Percentiles rank a stretch among this genome's conserved stretches.
These are phyloP conservation scores for Pentamera pediparva DNA, from an alignment of 53 echinoderm and acorn worm species.

Conservation along the genomic window DNA sequence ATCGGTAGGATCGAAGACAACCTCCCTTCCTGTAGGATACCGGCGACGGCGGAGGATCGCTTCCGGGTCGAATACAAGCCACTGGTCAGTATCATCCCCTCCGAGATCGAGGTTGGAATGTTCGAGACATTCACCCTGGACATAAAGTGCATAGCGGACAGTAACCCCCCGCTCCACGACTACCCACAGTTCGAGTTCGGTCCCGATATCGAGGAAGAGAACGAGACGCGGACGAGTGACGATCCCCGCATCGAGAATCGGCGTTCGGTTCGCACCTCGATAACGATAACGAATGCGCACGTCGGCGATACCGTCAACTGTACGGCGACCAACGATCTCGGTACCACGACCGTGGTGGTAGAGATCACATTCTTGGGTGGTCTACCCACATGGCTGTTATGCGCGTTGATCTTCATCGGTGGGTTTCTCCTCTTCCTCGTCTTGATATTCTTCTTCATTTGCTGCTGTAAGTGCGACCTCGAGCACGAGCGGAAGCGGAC, in stretches of 20 bases:
- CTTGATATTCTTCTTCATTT: not conserved
- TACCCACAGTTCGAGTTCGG: not conserved
- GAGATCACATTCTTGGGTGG: conserved; percentile 19
- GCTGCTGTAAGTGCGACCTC: conserved; percentile 9
- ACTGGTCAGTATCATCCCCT: conserved; percentile 2
- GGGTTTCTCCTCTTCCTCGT: conserved; percentile 35
- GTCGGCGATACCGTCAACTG: conserved; percentile 5
- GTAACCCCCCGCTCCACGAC: not conserved
- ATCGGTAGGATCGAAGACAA: not conserved
- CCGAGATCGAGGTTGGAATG: conserved; percentile 20
- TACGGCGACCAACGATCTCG: conserved; percentile 5
- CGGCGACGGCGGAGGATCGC: not conserved
- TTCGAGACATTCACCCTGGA: not conserved
- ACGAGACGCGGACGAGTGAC: not conserved
- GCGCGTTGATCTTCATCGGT: conserved; percentile 38
- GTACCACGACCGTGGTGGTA: not conserved
- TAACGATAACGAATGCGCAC: not conserved
- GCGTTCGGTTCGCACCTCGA: not conserved
- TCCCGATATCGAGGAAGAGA: not conserved
- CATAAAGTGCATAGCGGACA: conserved; percentile 2
- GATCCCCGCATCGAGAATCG: not conserved
- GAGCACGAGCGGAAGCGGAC: conserved; percentile 2
- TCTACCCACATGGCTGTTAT: conserved; percentile 48
- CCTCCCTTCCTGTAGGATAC: not conserved
- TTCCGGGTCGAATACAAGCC: not conserved